phyloP scores from a whole-genome alignment of 2,888 invertebrate species.

The Endotricha flammealis region DNA sequence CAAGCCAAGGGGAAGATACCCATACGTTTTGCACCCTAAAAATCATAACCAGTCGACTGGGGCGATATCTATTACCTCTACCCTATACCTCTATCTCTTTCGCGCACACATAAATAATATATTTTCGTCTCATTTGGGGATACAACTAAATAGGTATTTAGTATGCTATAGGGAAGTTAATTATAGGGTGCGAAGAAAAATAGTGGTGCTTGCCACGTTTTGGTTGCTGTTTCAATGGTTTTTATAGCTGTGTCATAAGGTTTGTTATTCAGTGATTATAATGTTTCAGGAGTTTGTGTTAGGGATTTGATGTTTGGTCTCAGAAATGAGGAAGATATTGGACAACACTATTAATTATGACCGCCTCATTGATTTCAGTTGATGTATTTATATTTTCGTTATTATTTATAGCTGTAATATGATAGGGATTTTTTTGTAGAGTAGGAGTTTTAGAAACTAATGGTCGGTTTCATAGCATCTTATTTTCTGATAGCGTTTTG shows the following conservation, averaged over 20 bases:
- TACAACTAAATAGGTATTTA: slow-evolving; percentile 75
- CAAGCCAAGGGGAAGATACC: slow-evolving; percentile 33
- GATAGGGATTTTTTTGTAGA: no score
- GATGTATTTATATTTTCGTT: no score
- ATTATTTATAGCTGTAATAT: no score
- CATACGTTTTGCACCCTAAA: slow-evolving; percentile 42
- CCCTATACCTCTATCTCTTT: slow-evolving; percentile 36
- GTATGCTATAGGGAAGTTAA: slow-evolving; percentile 73
- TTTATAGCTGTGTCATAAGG: slow-evolving; percentile 14
- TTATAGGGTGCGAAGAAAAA: slow-evolving; percentile 73
- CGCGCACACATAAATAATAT: slow-evolving; percentile 22
- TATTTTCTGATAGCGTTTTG: no score
- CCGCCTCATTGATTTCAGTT: slow-evolving; percentile 39
- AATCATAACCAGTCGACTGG: slow-evolving; percentile 45
- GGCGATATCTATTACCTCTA: slow-evolving; percentile 49
- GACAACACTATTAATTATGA: slow-evolving; percentile 48
- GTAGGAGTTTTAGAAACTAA: no score
- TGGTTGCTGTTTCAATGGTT: slow-evolving; percentile 7
- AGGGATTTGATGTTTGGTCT: slow-evolving; percentile 37
- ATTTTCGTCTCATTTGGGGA: slow-evolving; percentile 35
- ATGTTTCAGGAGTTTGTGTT: slow-evolving; percentile 12
- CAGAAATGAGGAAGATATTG: slow-evolving; percentile 41
- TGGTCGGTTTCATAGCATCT: no score
- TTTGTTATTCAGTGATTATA: slow-evolving; percentile 18
- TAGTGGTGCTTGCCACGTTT: slow-evolving; percentile 30